Conservation (phyloP, 2,888 invertebrate species). For the Morpho deidamia region DNA sequence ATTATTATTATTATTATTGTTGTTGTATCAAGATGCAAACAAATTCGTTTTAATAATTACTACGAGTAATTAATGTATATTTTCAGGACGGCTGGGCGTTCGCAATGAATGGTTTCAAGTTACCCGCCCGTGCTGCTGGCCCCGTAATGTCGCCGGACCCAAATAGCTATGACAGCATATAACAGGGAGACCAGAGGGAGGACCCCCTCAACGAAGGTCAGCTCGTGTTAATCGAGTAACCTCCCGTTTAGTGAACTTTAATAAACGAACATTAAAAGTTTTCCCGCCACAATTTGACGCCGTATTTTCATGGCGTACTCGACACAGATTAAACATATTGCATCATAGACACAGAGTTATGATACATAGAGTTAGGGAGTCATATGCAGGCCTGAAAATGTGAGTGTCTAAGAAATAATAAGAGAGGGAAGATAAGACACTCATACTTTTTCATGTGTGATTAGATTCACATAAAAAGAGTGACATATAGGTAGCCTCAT, state of each 20-base stretch:
- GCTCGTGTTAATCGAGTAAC: slow-evolving; percentile 57
- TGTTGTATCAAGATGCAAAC: no score
- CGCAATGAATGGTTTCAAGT: slow-evolving; percentile 79
- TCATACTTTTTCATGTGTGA: no score
- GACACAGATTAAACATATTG: background rate
- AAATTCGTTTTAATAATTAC: no score
- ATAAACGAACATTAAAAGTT: slow-evolving; percentile 15
- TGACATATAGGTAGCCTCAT: no score
- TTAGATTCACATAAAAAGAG: no score
- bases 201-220: slow-evolving; percentile 51
- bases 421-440: no score
- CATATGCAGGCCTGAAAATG: no score
- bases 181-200: slow-evolving; percentile 49
- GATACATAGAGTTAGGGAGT: no score
- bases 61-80: background rate
- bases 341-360: background rate
- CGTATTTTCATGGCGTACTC: no score
- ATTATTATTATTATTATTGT: no score
- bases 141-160: slow-evolving; percentile 59
- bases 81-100: slow-evolving; percentile 83
- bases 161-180: slow-evolving; percentile 76
- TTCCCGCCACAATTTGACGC: background rate
- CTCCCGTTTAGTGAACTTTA: slow-evolving; percentile 4
- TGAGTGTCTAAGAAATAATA: no score
- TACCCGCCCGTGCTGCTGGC: slow-evolving; percentile 50